These are phyloP conservation scores for Holothuria glaberrima DNA, from an alignment of 35 echinoderm and acorn worm genomes.

Conservation along the genomic window DNA sequence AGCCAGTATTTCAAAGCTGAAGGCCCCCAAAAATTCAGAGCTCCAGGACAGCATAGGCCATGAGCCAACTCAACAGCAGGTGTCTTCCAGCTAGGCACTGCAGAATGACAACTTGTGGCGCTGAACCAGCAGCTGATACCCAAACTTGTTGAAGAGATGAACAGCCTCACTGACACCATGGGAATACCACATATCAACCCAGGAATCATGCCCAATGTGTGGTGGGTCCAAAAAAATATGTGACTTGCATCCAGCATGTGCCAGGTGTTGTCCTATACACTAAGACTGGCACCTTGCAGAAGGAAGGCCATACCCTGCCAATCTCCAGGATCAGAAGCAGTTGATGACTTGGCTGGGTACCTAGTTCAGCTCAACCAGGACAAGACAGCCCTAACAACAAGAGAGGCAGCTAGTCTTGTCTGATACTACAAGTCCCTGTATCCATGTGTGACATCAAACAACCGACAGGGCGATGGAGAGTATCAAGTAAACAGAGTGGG, in stretches of 20 bases:
- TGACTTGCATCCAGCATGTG: slow-evolving; percentile 66
- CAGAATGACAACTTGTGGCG: slow-evolving; percentile 32
- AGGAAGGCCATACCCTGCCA: slow-evolving; percentile 32
- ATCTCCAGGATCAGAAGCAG: neutral
- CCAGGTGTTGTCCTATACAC: slow-evolving; percentile 49
- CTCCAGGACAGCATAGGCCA: neutral
- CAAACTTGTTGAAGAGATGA: slow-evolving; percentile 32
- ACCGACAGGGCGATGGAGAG: too few species aligned
- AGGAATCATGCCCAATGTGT: slow-evolving; percentile 24
- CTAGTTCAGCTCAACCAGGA: too few species aligned
- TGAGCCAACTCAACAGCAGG: neutral
- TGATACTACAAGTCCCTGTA: too few species aligned
- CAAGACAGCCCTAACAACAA: too few species aligned
- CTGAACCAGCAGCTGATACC: neutral
- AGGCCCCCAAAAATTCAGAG: neutral
- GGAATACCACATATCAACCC: slow-evolving; percentile 48
- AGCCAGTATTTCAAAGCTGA: neutral
- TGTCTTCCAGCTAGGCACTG: slow-evolving; percentile 40
- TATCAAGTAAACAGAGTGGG: too few species aligned
- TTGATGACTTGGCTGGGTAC: too few species aligned
- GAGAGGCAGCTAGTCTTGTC: too few species aligned
- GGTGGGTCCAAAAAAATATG: slow-evolving; percentile 53
- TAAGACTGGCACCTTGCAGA: slow-evolving; percentile 21
- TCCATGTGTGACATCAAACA: too few species aligned
- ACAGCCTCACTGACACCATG: slow-evolving; percentile 31